Conservation (phyloP, 2,888 invertebrate species). For the Ophion slaviceki region DNA sequence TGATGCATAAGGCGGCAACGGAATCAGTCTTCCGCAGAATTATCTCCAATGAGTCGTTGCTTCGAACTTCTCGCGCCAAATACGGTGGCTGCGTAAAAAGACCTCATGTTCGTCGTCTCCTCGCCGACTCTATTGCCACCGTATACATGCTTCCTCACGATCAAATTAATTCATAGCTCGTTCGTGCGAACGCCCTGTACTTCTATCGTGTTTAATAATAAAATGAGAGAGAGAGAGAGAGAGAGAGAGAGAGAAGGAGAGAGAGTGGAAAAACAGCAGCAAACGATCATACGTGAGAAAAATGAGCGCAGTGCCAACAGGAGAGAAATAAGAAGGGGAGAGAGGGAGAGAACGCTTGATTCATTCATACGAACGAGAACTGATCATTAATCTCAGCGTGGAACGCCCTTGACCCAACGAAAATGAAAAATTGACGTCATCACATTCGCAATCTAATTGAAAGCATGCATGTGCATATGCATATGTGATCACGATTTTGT, state of each 20-base stretch:
- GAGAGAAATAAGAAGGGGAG: slow-evolving; percentile 15
- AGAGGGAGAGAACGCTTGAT: slow-evolving; percentile 6
- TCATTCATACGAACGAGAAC: slow-evolving; percentile 54
- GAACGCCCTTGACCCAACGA: slow-evolving; percentile 62
- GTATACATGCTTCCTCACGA: slow-evolving; percentile 33
- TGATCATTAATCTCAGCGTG: slow-evolving; percentile 56
- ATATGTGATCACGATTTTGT: neutral
- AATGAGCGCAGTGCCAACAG: slow-evolving; percentile 32
- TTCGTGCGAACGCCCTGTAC: slow-evolving; percentile 51
- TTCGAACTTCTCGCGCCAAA: slow-evolving; percentile 49
- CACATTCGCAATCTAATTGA: slow-evolving; percentile 58
- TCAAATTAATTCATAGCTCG: slow-evolving; percentile 62
- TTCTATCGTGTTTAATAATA: slow-evolving; percentile 48
- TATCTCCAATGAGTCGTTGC: slow-evolving; percentile 52
- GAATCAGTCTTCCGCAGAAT: slow-evolving; percentile 55
- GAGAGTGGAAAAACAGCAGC: slow-evolving; percentile 7
- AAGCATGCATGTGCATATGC: slow-evolving; percentile 13
- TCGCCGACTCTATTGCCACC: slow-evolving; percentile 13
- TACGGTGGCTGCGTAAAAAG: slow-evolving; percentile 50
- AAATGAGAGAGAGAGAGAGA: slow-evolving; percentile 38
- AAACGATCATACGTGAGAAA: slow-evolving; percentile 2
- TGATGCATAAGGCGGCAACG: slow-evolving; percentile 38
- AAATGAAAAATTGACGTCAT: slow-evolving; percentile 42
- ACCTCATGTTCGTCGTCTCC: neutral
- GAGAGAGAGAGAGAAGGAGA: neutral